Conservation (phyloP, 2,797 vertebrate genomes). For the Labroides dimidiatus region DNA sequence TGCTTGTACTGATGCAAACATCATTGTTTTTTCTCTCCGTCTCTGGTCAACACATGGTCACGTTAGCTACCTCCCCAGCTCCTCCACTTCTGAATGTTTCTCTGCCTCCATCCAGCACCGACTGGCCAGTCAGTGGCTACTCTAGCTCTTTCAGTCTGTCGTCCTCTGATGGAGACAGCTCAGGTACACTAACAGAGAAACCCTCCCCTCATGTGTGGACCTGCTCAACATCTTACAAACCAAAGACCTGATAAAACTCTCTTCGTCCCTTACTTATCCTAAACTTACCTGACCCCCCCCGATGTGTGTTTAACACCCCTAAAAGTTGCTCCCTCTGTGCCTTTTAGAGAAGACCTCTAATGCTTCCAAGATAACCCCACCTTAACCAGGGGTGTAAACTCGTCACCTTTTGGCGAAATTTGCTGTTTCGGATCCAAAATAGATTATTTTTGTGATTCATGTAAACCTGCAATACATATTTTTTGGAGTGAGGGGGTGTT, state of each 20-base stretch:
- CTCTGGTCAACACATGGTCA: constrained; percentile 24
- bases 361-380: constrained; percentile 1
- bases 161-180: constrained; percentile 82
- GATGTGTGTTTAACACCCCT: constrained; percentile 17
- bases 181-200: constrained; percentile 79
- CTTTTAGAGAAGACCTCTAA: constrained; percentile 10
- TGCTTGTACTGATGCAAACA: constrained; percentile 7
- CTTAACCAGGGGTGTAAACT: too few species aligned
- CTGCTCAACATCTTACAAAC: constrained; percentile 17
- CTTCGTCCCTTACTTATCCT: constrained; percentile 11
- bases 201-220: constrained; percentile 43
- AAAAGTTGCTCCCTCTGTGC: constrained; percentile 13
- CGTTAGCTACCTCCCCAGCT: constrained; percentile 77
- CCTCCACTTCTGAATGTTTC: constrained; percentile 85
- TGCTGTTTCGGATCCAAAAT: too few species aligned
- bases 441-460: too few species aligned
- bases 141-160: constrained; percentile 87
- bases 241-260: constrained; percentile 9
- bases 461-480: too few species aligned
- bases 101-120: constrained; percentile 85
- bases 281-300: constrained; percentile 26
- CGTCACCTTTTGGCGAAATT: too few species aligned
- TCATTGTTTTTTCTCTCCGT: constrained; percentile 29
- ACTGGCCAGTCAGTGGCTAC: constrained; percentile 88
- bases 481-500: too few species aligned